phyloP scores from a whole-genome alignment of 2,113 vertebrate genomes.

The Cathartes aura region DNA sequence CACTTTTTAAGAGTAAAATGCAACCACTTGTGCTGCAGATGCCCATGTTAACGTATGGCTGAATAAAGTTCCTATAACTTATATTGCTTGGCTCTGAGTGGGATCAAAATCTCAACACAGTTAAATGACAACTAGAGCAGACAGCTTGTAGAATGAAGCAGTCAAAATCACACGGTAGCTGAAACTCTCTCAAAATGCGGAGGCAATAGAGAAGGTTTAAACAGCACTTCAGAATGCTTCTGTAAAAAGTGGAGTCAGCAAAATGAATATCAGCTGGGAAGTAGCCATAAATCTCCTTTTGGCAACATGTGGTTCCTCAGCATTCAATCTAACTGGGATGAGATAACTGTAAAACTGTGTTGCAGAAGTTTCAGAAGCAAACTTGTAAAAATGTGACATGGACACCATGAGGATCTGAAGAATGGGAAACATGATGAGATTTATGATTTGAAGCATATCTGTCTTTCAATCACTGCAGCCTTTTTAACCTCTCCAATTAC shows the following conservation, averaged over 20 bases:
- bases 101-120: background rate
- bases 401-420: background rate
- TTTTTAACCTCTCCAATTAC: background rate
- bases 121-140: background rate
- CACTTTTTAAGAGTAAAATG: background rate
- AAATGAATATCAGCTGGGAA: background rate
- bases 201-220: constrained; percentile 1
- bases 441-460: background rate
- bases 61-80: background rate
- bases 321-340: background rate
- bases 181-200: background rate
- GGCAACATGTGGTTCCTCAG: background rate
- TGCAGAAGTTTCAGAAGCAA: background rate
- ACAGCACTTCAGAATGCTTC: background rate
- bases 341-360: background rate
- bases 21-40: background rate
- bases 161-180: background rate
- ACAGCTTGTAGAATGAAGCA: background rate
- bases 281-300: background rate
- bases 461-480: background rate
- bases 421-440: background rate
- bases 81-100: background rate
- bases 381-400: background rate
- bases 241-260: constrained; percentile 12
- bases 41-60: background rate